Evolutionary conservation across 2,888 invertebrate species (phyloP), one percentile per base, ranked within the genome.

Genomic region (Malthinus seriepunctatus): DNA sequence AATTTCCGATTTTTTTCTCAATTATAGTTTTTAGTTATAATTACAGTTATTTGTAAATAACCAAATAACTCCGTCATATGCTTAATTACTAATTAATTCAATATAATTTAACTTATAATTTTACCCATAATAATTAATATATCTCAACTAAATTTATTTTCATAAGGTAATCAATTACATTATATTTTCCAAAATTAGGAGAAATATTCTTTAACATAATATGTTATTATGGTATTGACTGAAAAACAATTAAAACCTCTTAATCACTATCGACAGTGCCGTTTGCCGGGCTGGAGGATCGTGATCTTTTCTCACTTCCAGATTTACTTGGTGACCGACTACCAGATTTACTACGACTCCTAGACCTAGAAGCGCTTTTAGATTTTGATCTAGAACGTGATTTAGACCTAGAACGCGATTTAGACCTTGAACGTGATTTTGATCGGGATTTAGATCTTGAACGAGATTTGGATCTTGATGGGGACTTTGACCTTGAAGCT

Each of bases 371-470:
- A 15, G 39, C 34, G 38, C 44, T 45, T 33, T 33, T 35, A 46
- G 70, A 81, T 68, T 65, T 78, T 63, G 62, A 72, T 10, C 71
- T 66, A 34, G 67, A 68, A 58, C 63, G 67, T 3, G 77, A 77
- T 32, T 74, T 66, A 3, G 77, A 76, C 11, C 71, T 64, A 4
- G 73, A 68, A 51, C 53, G 63, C n/a, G 63, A 65, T 32, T 49
- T 62, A 6, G 61, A 71, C 64, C 63, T 70, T 64, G 69, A 69
- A 38, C 64, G 62, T 34, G 62, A 62, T 32, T 12, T 42, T 34
- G 74, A 72, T 32, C 69, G 64, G 3, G 77, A 76, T 34, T 71
- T 66, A 7, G 78, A 79, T 45, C 76, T 67, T 0, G 78, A 76
- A 31, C 67, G 51, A 0, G 42, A 44, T 32, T 32, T 52, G 1